phyloP scores from a whole-genome alignment of 1,140 invertebrate genomes.

The Adoxophyes honmai region DNA sequence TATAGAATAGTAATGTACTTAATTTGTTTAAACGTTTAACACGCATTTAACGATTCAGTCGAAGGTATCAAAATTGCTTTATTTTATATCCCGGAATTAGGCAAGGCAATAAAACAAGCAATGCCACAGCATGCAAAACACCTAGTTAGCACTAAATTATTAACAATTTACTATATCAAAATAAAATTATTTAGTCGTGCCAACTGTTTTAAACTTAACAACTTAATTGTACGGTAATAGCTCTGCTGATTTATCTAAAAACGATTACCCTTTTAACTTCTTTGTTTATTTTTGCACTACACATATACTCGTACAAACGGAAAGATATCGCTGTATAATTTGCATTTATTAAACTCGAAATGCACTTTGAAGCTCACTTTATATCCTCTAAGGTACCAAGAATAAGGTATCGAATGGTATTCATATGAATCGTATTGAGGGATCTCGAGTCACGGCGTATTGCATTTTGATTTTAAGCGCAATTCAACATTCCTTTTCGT shows the following conservation, averaged over 20 bases:
- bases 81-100: neutral
- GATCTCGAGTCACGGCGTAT: neutral
- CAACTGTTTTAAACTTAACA: neutral
- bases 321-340: too few species aligned
- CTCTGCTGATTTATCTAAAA: neutral
- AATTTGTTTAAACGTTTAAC: too few species aligned
- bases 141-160: neutral
- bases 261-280: neutral
- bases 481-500: neutral
- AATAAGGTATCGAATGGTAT: too few species aligned
- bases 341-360: too few species aligned
- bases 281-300: neutral
- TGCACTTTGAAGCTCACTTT: too few species aligned
- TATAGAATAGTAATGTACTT: too few species aligned
- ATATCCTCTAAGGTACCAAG: too few species aligned
- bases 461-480: conserved; percentile 9
- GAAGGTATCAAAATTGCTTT: neutral
- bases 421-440: too few species aligned
- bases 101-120: neutral
- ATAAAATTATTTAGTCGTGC: neutral
- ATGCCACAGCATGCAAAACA: neutral
- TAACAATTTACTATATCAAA: neutral
- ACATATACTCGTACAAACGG: too few species aligned
- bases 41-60: neutral
- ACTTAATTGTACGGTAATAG: conserved; percentile 8